Base-by-base conservation (phyloP, 2,888 invertebrate genomes). In the Syrphus vitripennis region DNA sequence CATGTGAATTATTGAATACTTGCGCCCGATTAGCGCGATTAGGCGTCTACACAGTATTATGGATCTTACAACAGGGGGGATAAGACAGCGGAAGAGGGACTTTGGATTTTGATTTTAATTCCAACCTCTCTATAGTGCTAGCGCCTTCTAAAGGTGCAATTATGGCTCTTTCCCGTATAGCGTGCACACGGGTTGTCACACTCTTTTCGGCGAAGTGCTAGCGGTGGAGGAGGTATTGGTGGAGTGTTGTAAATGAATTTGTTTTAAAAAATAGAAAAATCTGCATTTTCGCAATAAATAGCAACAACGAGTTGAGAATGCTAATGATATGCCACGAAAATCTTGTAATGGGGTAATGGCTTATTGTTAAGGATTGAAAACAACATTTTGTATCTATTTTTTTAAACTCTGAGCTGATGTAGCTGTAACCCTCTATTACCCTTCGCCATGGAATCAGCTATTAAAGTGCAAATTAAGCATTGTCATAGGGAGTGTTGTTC, bases 301-400 rank as follows among this genome's bases (percentile, higher is more conserved):
- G 81, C 40, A 67, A 76, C 61, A 80, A 57, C 77, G 77, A 40
- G 70, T n/a, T n/a, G n/a, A 70, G 86, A 86, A 86, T 82, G 77
- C 86, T 86, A 86, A 86, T 86, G 81, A 86, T 86, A 86, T 86
- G 82, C 86, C 86, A 86, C 86, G 82, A 86, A 82, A 82, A 78
- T 72, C 72, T 63, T 86, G 86, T 74, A 86, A 82, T 77, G 77
- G 40, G 75, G 55, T 76, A 76, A 80, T 84, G 83, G 75, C 59
- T 77, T 65, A 81, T 80, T 84, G 80, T 84, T 76, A 37, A 75
- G 63, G 53, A 76, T 76, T 80, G 80, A 1, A 70, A 74, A 79
- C 45, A 48, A 40, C 50, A 67, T 67, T 67, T 34, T 67, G 31
- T 50, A 50, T 67, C 48, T 50, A 21, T 34, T 34, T 48, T 48